Conservation (phyloP, 1,140 invertebrate genomes). For the Eurosta solidaginis region DNA sequence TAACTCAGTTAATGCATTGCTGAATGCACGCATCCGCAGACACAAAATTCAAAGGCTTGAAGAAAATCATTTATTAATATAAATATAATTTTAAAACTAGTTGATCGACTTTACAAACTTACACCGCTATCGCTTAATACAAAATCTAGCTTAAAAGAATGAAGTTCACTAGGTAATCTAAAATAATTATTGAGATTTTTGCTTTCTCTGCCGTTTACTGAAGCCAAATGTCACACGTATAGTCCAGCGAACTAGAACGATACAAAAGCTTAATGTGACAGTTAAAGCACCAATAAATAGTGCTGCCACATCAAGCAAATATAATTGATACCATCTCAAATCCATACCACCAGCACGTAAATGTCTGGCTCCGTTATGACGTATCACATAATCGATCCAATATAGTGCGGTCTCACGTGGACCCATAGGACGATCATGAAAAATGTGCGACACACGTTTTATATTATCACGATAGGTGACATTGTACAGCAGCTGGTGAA, state of each 20-base stretch:
- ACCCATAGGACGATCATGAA: conserved; percentile 63
- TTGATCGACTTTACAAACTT: too few species aligned
- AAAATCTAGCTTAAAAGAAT: too few species aligned
- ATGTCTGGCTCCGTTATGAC: conserved; percentile 64
- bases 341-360: conserved; percentile 64
- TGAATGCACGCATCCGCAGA: too few species aligned
- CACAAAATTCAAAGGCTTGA: too few species aligned
- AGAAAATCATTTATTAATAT: too few species aligned
- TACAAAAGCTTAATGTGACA: neutral
- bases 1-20: too few species aligned
- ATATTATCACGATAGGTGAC: conserved; percentile 57
- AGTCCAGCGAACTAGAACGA: conserved; percentile 27
- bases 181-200: neutral
- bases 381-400: conserved; percentile 69
- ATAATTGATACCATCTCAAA: conserved; percentile 67
- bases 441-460: conserved; percentile 59
- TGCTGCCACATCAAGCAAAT: conserved; percentile 65
- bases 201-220: neutral
- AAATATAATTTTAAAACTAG: too few species aligned
- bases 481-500: conserved; percentile 60
- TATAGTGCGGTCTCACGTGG: conserved; percentile 65
- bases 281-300: neutral
- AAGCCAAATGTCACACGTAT: too few species aligned
- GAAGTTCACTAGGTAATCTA: too few species aligned
- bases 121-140: too few species aligned